Evolutionary conservation across 2,797 vertebrate species (phyloP), one percentile per base, ranked within the genome.

Genomic region (Argyrosomus regius): DNA sequence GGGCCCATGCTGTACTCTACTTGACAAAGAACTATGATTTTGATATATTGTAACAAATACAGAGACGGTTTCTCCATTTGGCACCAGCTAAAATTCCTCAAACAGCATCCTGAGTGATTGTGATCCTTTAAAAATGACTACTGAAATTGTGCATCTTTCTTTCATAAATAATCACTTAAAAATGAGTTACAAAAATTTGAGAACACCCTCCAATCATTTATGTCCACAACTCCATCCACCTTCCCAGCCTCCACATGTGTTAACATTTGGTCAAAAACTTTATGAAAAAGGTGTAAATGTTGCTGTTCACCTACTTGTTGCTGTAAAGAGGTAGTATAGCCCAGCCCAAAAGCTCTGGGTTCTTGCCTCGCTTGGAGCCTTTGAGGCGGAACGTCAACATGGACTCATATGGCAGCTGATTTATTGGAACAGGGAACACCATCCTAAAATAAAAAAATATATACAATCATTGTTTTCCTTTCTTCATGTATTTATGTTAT

Each of bases 321-420:
- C 52, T 92, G 83, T 89, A 95, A 5, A 96, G 88, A 41, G 95
- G 94, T 1, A 95, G 87, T 1, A 93, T 89, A 7, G 94, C 93
- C 95, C 95, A 96, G 31, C 86, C 72, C 46, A 96, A 28, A 2
- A 89, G 74, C 72, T 95, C 94, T 0, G 85, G 72, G 43, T 0
- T 73, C 83, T 85, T 95, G 6, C 93, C 92, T 78, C 86, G 90
- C 77, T 92, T 96, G 6, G 88, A 87, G 62, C 92, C 94, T 74
- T 88, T 84, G 8, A 96, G 90, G 24, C 71, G 77, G 75, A 95
- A 92, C 0, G 84, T 94, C 82, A 95, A 24, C 92, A 96, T 94
- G 83, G 78, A 80, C 66, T 96, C 95, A 52, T 94, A 95, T 0
- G 94, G 95, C 61, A 95, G 88, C 65, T 88, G 52, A 16, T 88